Conservation (phyloP, 2,888 invertebrate genomes). For the Drosophila greeni region DNA sequence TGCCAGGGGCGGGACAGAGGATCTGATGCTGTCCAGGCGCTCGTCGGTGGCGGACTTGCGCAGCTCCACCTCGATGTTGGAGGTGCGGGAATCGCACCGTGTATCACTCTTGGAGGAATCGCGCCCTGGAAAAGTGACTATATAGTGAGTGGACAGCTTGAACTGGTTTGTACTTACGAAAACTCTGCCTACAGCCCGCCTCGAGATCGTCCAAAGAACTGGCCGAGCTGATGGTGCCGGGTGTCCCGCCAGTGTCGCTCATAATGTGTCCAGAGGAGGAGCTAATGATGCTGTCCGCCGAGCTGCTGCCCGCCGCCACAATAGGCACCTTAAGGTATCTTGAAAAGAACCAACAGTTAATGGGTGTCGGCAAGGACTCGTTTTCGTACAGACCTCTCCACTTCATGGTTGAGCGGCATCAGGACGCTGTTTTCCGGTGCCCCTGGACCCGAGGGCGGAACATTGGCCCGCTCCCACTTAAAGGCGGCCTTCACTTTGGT, state of each 20-base stretch:
- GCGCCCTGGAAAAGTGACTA: constrained; percentile 63
- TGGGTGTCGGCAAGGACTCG: neutral
- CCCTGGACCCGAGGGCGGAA: constrained; percentile 74
- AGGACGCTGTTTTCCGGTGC: constrained; percentile 77
- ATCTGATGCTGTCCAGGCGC: constrained; percentile 53
- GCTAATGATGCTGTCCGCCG: constrained; percentile 80
- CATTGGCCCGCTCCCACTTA: constrained; percentile 89
- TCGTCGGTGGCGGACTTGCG: constrained; percentile 62
- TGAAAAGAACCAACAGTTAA: neutral
- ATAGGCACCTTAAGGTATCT: constrained; percentile 80
- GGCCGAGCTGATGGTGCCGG: constrained; percentile 84
- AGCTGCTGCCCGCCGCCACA: constrained; percentile 80
- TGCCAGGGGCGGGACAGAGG: constrained; percentile 35
- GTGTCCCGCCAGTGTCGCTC: constrained; percentile 82
- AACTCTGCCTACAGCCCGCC: constrained; percentile 49
- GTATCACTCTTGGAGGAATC: constrained; percentile 77
- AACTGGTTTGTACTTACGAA: constrained; percentile 50
- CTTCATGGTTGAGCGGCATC: constrained; percentile 80
- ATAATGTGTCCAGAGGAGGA: constrained; percentile 78
- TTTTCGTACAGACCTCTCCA: constrained; percentile 75
- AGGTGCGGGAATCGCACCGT: constrained; percentile 60
- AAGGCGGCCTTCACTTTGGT: constrained; percentile 93
- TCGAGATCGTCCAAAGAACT: constrained; percentile 86
- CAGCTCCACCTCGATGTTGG: constrained; percentile 69
- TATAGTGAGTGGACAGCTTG: neutral